Evolutionary conservation across 1,140 invertebrate species (phyloP), one percentile per base, ranked within the genome.

Genomic region (Antheraea pernyi): DNA sequence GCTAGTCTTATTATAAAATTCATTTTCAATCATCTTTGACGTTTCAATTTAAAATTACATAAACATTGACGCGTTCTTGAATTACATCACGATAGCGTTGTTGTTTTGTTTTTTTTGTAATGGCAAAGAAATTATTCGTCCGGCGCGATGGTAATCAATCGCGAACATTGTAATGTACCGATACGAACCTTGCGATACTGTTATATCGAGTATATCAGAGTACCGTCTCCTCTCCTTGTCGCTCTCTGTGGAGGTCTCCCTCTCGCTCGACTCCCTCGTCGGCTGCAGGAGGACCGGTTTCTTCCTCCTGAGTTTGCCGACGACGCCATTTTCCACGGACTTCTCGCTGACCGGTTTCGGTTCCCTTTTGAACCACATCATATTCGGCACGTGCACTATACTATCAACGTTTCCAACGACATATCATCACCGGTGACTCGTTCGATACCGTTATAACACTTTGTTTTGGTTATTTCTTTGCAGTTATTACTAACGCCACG

Each of bases 361-460:
- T 68, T 91, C 89, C 72, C 89, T 73, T 70, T 90, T 92, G 61
- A 91, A 91, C 89, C 89, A 91, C 89, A 92, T 92, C 87, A 89
- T 91, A 46, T 65, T 65, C 39, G 42, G 46, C 46, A 53, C 46
- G 10, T 53, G 46, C 46, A 16, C 46, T 53, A 53, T 53, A 53
- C 46, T 10, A 53, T n/a, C 4, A 16, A 53, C 46, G 13, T 53
- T 16, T 6, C 13, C 46, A 53, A 11, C 46, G 16, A 16, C 46
- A 53, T 53, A 6, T 13, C 46, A 48, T 6, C 22, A 53, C 46
- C 11, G 13, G 16, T 16, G 6, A 53, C 46, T 16, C 46, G 39
- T 42, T 42, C 39, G 2, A 42, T n/a, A 53, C 46, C 46, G 46
- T 53, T 53, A 53, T 16, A 53, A 53, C 46, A 53, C 37, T 39